Conservation (phyloP, 2,113 vertebrate species). For the Takifugu flavidus region DNA sequence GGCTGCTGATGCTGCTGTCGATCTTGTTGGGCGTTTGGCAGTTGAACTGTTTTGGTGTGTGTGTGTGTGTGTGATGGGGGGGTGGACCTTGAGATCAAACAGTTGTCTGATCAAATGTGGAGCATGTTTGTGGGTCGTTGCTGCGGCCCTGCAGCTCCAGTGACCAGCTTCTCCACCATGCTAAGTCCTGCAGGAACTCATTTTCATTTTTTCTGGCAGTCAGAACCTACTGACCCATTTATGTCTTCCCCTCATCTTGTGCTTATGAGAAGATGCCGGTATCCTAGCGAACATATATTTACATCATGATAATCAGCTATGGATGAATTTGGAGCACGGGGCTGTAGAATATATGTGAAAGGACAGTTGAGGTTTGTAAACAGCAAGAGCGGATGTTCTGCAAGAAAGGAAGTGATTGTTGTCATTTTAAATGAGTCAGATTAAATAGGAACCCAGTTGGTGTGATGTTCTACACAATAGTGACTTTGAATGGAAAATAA, state of each 20-base stretch:
- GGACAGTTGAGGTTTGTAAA: too few species aligned
- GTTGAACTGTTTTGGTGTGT: conserved; percentile 47
- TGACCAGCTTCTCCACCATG: conserved; percentile 41
- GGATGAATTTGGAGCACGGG: too few species aligned
- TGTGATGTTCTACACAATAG: too few species aligned
- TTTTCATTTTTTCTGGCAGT: conserved; percentile 43
- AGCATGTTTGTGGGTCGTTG: conserved; percentile 65
- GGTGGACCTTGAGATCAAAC: conserved; percentile 59
- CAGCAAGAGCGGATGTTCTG: too few species aligned
- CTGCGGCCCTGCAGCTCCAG: conserved; percentile 54
- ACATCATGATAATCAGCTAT: too few species aligned
- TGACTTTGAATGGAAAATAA: too few species aligned
- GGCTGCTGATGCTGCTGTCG: conserved; percentile 51
- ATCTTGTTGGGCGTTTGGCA: conserved; percentile 46
- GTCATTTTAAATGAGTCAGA: too few species aligned
- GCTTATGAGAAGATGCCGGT: too few species aligned
- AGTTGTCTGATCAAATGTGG: conserved; percentile 61
- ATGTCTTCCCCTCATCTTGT: conserved; percentile 14
- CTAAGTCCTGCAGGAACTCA: conserved; percentile 48
- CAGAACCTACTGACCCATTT: conserved; percentile 68
- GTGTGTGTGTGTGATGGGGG: conserved; percentile 22
- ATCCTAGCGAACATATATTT: too few species aligned
- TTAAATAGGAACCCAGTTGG: too few species aligned
- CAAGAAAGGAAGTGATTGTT: too few species aligned
- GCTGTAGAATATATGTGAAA: too few species aligned